Conservation (phyloP, 2,888 invertebrate genomes). For the Oligia fasciuncula region DNA sequence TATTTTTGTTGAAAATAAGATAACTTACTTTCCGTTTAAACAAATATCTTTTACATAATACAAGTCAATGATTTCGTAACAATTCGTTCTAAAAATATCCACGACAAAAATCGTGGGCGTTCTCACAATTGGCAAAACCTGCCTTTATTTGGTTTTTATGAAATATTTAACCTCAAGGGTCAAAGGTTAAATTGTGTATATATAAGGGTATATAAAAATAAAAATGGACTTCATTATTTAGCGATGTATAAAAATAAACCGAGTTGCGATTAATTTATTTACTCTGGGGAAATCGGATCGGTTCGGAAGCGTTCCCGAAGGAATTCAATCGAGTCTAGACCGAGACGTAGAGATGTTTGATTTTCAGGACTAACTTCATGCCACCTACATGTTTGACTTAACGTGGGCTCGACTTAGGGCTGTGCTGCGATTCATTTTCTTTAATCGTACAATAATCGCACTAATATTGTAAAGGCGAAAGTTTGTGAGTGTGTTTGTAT, state of each 20-base stretch:
- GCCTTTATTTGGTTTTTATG: not conserved
- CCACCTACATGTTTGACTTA: conserved; percentile 45
- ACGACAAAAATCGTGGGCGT: not conserved
- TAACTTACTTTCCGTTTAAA: not conserved
- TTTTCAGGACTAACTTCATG: conserved; percentile 67
- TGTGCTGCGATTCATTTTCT: conserved; percentile 11
- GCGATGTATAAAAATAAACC: conserved; percentile 74
- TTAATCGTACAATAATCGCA: not conserved
- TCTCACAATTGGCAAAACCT: conserved; percentile 7
- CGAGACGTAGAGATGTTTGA: conserved; percentile 78
- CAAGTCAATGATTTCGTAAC: not conserved
- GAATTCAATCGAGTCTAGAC: conserved; percentile 79
- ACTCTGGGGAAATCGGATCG: conserved; percentile 73
- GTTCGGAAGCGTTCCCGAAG: conserved; percentile 71
- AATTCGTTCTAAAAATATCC: not conserved
- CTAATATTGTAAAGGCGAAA: not conserved
- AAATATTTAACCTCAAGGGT: conserved; percentile 17
- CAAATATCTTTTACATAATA: not conserved
- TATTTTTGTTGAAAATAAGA: not conserved
- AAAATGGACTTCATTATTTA: conserved; percentile 48
- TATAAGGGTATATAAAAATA: not conserved
- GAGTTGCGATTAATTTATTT: conserved; percentile 78
- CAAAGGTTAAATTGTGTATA: not conserved
- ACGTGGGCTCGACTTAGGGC: conserved; percentile 19
- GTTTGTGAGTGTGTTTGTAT: not conserved